A percentile compares a stretch with the other conserved stretches of the same genome.
Evolutionary conservation across 2,797 vertebrate species (phyloP).

Genomic region (Calcarius lapponicus): DNA sequence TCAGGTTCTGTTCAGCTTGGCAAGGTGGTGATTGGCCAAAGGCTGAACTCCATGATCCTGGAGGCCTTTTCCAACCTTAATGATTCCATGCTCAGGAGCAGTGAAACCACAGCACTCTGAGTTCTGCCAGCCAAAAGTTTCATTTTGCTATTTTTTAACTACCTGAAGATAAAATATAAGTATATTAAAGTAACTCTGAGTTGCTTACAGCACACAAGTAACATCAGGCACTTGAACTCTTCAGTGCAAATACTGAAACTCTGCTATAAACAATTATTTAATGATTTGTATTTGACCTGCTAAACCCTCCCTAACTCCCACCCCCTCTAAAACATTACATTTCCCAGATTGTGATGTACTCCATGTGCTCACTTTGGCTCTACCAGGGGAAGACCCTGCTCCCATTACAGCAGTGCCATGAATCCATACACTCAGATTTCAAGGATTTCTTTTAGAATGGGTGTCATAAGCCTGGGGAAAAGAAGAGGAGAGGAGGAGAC

Average conservation of each 20-base stretch:
- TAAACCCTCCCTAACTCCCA: not conserved
- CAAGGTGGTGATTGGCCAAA: not conserved
- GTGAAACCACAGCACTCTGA: not conserved
- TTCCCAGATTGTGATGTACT: not conserved
- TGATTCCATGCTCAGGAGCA: rapidly evolving
- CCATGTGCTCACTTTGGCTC: not conserved
- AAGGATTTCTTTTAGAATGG: not conserved
- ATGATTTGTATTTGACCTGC: not conserved
- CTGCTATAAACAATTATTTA: not conserved
- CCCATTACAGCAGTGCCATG: not conserved
- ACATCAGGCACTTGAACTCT: not conserved
- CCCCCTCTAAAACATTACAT: rapidly evolving
- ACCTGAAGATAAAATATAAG: not conserved
- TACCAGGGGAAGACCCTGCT: not conserved
- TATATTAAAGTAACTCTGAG: not conserved
- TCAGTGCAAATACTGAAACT: not conserved
- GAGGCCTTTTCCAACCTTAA: not conserved
- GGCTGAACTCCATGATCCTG: not conserved
- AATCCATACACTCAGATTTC: not conserved
- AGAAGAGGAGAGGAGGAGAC: not conserved
- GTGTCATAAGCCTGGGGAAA: not conserved
- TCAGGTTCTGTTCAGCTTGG: not conserved
- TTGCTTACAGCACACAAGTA: not conserved
- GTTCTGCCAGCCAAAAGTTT: not conserved
- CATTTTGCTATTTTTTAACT: not conserved